A percentile compares a stretch with the other conserved stretches of the same genome.
phyloP scores from a whole-genome alignment of 2,888 invertebrate species.

The Melikaiella ostensackeni region DNA sequence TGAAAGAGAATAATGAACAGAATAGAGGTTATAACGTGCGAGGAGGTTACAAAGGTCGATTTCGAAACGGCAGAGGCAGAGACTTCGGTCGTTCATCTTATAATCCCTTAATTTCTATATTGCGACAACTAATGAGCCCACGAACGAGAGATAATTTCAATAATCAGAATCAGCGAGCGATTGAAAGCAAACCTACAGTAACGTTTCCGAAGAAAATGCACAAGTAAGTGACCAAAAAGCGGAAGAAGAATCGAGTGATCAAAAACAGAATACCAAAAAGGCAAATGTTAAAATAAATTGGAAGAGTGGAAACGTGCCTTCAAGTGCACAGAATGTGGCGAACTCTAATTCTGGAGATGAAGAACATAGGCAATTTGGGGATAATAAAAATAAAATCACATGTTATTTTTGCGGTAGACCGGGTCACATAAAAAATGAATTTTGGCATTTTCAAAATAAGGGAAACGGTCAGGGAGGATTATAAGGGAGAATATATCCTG shows the following conservation, averaged over 20 bases:
- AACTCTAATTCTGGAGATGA: neutral
- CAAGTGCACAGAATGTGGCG: neutral
- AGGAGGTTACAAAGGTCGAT: neutral
- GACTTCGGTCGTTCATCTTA: neutral
- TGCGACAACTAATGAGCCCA: neutral
- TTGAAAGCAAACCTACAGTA: neutral
- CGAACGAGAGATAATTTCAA: neutral
- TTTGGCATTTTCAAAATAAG: neutral
- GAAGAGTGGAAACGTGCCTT: neutral
- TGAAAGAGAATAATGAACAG: neutral
- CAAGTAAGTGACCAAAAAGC: too few relatives aligned
- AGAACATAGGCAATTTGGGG: neutral
- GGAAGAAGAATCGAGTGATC: too few relatives aligned
- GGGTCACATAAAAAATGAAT: neutral
- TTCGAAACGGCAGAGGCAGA: neutral
- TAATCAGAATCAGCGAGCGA: neutral
- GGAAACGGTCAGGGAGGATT: neutral
- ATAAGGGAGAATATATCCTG: too few relatives aligned
- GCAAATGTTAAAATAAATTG: too few relatives aligned
- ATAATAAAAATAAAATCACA: neutral
- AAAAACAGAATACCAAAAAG: too few relatives aligned
- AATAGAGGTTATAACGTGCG: neutral
- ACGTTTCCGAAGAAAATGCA: too few relatives aligned
- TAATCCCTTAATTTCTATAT: neutral
- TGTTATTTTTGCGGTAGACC: neutral